phyloP scores from a whole-genome alignment of 2,113 vertebrate species.

The Halcyon malimbica region DNA sequence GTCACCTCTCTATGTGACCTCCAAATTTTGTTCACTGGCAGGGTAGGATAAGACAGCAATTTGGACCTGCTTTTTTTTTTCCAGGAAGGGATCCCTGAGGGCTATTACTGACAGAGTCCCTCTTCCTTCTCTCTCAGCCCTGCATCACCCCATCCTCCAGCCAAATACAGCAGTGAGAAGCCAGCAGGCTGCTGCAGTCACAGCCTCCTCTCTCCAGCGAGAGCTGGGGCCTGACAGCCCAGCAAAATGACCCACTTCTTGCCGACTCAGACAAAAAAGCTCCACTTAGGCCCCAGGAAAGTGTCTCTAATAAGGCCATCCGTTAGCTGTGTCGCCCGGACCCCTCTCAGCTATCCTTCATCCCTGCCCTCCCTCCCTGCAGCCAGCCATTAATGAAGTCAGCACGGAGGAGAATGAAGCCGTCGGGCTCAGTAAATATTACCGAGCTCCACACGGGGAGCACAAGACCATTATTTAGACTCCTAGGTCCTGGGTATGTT shows the following conservation, averaged over 20 bases:
- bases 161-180: not conserved
- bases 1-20: not conserved
- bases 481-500: slow-evolving; percentile 60
- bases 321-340: slow-evolving; percentile 69
- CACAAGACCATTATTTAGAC: slow-evolving; percentile 75
- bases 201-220: slow-evolving; percentile 54
- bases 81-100: not conserved
- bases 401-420: slow-evolving; percentile 77
- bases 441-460: slow-evolving; percentile 66
- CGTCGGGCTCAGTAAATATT: slow-evolving; percentile 79
- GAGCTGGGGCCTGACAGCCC: slow-evolving; percentile 69
- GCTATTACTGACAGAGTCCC: not conserved
- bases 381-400: slow-evolving; percentile 78
- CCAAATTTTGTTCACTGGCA: not conserved
- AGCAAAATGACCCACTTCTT: slow-evolving; percentile 83
- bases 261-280: slow-evolving; percentile 78
- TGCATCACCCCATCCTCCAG: not conserved
- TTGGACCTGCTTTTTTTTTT: not conserved
- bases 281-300: slow-evolving; percentile 79
- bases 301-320: slow-evolving; percentile 82
- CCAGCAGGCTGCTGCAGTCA: slow-evolving; percentile 32
- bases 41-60: not conserved
- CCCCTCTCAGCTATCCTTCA: slow-evolving; percentile 76
- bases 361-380: slow-evolving; percentile 69
- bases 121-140: not conserved